phyloP scores from a whole-genome alignment of 2,797 vertebrate species.

The Rachycentron canadum region DNA sequence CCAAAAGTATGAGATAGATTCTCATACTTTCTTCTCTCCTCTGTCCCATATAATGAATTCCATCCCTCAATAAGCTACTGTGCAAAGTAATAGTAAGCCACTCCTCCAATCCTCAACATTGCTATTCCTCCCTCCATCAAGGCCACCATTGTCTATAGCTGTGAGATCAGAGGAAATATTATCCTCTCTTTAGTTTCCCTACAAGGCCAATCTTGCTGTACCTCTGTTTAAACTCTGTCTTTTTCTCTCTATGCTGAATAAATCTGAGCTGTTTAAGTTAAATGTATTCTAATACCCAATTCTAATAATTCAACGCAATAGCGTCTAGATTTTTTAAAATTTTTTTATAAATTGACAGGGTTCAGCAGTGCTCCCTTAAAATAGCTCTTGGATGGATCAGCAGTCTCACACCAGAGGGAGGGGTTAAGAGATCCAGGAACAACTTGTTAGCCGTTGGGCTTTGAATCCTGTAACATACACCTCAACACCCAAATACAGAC shows the following conservation, averaged over 20 bases:
- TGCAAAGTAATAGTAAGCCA: constrained; percentile 59
- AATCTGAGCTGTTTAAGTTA: constrained; percentile 45
- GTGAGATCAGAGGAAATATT: constrained; percentile 67
- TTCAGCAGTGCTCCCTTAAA: constrained; percentile 44
- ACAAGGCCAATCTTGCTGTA: constrained; percentile 31
- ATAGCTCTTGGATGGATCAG: constrained; percentile 61
- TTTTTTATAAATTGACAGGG: constrained; percentile 36
- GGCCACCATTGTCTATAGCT: constrained; percentile 69
- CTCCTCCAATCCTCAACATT: constrained; percentile 60
- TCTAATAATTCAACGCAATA: constrained; percentile 40
- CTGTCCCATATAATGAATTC: constrained; percentile 62
- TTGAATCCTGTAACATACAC: constrained; percentile 57
- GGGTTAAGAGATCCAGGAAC: constrained; percentile 13
- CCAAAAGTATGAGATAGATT: constrained; percentile 7
- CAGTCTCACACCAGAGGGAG: constrained; percentile 33
- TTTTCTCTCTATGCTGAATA: constrained; percentile 8
- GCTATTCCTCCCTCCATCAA: constrained; percentile 66
- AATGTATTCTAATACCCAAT: constrained; percentile 28
- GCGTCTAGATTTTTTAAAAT: not conserved
- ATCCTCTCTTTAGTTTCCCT: constrained; percentile 46
- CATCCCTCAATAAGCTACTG: constrained; percentile 55
- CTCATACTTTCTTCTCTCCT: constrained; percentile 4
- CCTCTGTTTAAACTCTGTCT: constrained; percentile 18
- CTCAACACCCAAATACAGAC: constrained; percentile 34
- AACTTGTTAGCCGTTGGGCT: constrained; percentile 37